Percentiles rank a stretch among this genome's conserved stretches.
phyloP scores from a whole-genome alignment of 2,888 invertebrate genomes.

The Caenorhabditis angaria region DNA sequence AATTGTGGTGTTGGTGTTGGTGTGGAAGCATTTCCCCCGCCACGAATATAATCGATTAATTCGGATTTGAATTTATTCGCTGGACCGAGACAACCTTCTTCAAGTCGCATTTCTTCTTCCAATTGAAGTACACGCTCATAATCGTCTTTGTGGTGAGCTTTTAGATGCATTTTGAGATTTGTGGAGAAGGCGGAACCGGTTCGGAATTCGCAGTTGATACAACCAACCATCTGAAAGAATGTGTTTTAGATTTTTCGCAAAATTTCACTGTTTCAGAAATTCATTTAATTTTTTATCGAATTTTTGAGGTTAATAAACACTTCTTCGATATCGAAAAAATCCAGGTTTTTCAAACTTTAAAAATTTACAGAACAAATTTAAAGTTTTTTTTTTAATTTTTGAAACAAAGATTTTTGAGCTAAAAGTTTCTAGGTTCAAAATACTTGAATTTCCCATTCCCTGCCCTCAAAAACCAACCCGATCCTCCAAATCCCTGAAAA shows the following conservation, averaged over 20 bases:
- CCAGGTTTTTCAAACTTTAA: not conserved
- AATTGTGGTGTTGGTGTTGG: slow-evolving; percentile 19
- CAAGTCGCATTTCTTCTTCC: slow-evolving; percentile 61
- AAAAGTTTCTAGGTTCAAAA: no score
- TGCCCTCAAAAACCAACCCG: slow-evolving; percentile 45
- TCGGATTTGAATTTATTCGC: slow-evolving; percentile 62
- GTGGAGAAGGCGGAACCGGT: slow-evolving; percentile 67
- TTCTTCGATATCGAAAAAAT: no score
- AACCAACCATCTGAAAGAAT: slow-evolving; percentile 61
- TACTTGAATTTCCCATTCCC: no score
- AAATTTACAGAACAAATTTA: no score
- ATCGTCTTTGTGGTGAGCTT: slow-evolving; percentile 66
- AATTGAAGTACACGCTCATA: slow-evolving; percentile 59
- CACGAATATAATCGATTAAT: slow-evolving; percentile 59
- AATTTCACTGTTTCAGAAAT: not conserved
- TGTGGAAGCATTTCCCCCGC: slow-evolving; percentile 61
- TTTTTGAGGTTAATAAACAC: not conserved
- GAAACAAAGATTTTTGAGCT: no score
- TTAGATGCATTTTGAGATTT: slow-evolving; percentile 68
- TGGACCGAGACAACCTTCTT: slow-evolving; percentile 58
- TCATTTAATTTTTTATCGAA: not conserved
- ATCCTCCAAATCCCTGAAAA: slow-evolving; percentile 66
- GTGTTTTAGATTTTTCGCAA: not conserved
- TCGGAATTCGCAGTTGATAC: slow-evolving; percentile 65
- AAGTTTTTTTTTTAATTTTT: no score